Conservation (phyloP, 2,113 vertebrate genomes). For the Zapus hudsonius region DNA sequence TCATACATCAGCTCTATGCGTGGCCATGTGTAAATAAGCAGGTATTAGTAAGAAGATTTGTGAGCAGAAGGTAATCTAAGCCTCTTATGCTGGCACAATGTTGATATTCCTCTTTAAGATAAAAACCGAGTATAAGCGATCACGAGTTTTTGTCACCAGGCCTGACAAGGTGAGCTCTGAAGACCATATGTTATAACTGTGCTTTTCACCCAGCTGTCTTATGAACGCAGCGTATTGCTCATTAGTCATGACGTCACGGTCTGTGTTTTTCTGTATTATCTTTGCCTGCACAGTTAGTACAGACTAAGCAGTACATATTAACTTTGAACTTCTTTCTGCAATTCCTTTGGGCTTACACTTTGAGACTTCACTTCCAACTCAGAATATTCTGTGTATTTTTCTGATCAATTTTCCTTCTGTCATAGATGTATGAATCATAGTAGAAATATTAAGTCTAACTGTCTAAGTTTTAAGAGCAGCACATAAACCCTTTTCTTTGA, state of each 20-base stretch:
- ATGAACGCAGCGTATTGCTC: not conserved
- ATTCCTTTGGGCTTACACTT: not conserved
- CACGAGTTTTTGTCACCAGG: not conserved
- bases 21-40: not conserved
- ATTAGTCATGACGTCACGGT: constrained; percentile 19
- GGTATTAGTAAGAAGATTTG: not conserved
- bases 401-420: not conserved
- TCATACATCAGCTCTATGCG: not conserved
- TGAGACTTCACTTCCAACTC: not conserved
- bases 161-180: not conserved
- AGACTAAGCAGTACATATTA: not conserved
- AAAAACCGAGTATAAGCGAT: not conserved
- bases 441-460: not conserved
- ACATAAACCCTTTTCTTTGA: not conserved
- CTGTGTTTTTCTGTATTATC: not conserved
- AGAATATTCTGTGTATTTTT: not conserved
- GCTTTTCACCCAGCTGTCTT: not conserved
- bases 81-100: not conserved
- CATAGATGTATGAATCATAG: not conserved
- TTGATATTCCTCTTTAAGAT: constrained; percentile 13
- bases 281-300: constrained; percentile 27
- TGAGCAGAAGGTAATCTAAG: not conserved
- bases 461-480: not conserved
- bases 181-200: not conserved
- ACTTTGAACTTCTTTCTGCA: not conserved